phyloP scores from a whole-genome alignment of 2,888 invertebrate genomes.

The Caenorhabditis wallacei region DNA sequence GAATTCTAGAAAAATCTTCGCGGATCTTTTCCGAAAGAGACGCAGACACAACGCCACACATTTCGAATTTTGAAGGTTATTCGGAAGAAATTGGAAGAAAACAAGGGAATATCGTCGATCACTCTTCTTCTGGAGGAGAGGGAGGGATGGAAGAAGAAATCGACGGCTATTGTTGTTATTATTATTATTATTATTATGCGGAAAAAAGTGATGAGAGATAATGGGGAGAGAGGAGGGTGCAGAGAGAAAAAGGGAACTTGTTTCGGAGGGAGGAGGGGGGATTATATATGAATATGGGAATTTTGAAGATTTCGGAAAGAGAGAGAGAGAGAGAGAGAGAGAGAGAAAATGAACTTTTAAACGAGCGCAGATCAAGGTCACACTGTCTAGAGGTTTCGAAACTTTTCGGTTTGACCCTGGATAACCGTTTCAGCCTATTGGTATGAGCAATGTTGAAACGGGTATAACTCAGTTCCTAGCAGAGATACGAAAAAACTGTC shows the following conservation, averaged over 20 bases:
- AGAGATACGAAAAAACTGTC: too few relatives aligned
- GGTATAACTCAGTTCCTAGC: too few relatives aligned
- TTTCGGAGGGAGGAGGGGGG: not conserved
- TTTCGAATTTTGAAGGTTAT: too few relatives aligned
- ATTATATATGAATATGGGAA: not conserved
- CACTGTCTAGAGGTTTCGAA: not conserved
- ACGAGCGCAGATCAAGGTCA: not conserved
- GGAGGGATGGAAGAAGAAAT: not conserved
- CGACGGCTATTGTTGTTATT: constrained; percentile 17
- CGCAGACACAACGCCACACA: too few relatives aligned
- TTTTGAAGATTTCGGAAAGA: constrained; percentile 3
- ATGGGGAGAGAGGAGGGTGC: not conserved
- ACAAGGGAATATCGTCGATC: not conserved
- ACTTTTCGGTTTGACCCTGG: too few relatives aligned
- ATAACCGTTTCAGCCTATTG: too few relatives aligned
- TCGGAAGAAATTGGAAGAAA: not conserved
- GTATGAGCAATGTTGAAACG: too few relatives aligned
- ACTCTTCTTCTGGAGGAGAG: not conserved
- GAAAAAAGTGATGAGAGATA: constrained; percentile 3
- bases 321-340: not conserved
- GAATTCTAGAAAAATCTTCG: too few relatives aligned
- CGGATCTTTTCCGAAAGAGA: too few relatives aligned
- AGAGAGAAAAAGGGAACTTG: constrained; percentile 9
- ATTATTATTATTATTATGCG: constrained; percentile 16
- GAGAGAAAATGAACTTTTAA: not conserved